Conservation (phyloP, 2,888 invertebrate species). For the Acanthococcus lagerstroemiae region DNA sequence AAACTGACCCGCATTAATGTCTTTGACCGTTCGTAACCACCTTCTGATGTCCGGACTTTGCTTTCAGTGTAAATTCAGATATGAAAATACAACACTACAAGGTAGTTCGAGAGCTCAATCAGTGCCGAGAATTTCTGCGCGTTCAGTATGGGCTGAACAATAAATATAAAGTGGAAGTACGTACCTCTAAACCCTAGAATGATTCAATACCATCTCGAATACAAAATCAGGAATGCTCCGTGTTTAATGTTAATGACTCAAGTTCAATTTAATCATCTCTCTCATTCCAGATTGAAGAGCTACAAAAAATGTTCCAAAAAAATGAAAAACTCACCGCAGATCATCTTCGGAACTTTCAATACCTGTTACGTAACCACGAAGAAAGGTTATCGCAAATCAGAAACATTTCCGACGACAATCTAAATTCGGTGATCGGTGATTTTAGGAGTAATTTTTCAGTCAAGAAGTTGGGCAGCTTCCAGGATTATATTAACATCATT, state of each 20-base stretch:
- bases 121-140: conserved; percentile 24
- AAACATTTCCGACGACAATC: not conserved
- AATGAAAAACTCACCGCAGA: conserved; percentile 14
- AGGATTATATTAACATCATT: conserved; percentile 1
- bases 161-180: conserved; percentile 25
- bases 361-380: conserved; percentile 15
- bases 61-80: not conserved
- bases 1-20: no score
- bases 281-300: conserved; percentile 8
- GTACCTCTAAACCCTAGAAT: not conserved
- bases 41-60: no score
- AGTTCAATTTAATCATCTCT: not conserved
- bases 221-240: not conserved
- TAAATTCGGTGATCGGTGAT: not conserved
- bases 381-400: conserved; percentile 1
- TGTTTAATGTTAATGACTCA: no score
- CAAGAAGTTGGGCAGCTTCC: conserved; percentile 2
- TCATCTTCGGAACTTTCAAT: conserved; percentile 6
- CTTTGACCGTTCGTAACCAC: no score
- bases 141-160: conserved; percentile 19
- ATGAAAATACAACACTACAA: conserved; percentile 8
- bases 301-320: conserved; percentile 22
- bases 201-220: not conserved
- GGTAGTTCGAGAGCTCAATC: conserved; percentile 6
- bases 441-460: not conserved